Percentiles rank a stretch among this genome's conserved stretches.
Evolutionary conservation across 2,888 invertebrate genomes (phyloP).

Genomic region (Archips crataeganus): DNA sequence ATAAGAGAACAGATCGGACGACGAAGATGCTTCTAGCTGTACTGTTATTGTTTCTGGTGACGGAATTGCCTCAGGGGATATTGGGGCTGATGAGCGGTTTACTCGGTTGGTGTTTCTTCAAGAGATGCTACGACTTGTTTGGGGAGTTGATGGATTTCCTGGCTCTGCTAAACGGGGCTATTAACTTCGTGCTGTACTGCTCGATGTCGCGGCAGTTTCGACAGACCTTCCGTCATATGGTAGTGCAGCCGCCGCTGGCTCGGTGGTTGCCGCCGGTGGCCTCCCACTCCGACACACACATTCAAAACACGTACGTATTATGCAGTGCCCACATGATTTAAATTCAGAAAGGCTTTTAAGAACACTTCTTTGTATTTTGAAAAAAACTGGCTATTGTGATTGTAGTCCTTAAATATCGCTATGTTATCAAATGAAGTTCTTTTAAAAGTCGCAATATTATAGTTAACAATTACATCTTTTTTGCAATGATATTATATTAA

Average conservation of each 20-base stretch:
- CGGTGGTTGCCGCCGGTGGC: constrained; percentile 86
- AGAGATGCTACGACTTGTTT: constrained; percentile 91
- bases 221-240: constrained; percentile 90
- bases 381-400: no score
- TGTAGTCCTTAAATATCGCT: no score
- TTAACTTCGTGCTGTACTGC: constrained; percentile 97
- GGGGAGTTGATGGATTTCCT: constrained; percentile 96
- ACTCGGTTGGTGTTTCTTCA: constrained; percentile 90
- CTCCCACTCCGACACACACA: constrained; percentile 87
- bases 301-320: constrained; percentile 87
- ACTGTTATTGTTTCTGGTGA: constrained; percentile 93
- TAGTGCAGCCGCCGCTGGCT: constrained; percentile 87
- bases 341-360: no score
- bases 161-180: constrained; percentile 95
- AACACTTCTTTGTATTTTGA: no score
- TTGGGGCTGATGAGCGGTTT: constrained; percentile 90
- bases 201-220: constrained; percentile 97
- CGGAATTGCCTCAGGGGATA: constrained; percentile 94
- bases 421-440: not conserved
- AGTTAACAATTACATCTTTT: not conserved
- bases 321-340: not conserved
- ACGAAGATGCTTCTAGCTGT: constrained; percentile 96
- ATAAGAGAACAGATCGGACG: constrained; percentile 93
- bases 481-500: not conserved
- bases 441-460: not conserved